These are phyloP conservation scores for Callipepla squamata DNA, from an alignment of 2,113 vertebrate species.

Conservation along the genomic window DNA sequence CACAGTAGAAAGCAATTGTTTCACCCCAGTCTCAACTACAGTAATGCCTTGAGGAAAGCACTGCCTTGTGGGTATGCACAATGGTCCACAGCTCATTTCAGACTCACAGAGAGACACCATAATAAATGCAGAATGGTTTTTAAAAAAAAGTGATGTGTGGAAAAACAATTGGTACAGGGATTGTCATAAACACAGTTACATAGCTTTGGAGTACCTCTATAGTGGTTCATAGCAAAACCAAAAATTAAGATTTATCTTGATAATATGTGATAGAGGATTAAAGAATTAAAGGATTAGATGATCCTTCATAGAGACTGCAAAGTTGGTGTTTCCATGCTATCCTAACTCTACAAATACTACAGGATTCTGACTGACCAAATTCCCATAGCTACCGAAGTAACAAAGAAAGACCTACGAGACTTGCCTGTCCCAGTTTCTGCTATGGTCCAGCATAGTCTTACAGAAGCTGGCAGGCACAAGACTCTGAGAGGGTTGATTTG, in stretches of 20 bases:
- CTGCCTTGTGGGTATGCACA: neutral
- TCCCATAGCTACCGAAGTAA: neutral
- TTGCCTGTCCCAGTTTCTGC: neutral
- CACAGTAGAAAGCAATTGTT: neutral
- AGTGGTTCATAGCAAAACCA: neutral
- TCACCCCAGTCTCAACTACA: neutral
- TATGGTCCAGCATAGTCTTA: rapidly evolving
- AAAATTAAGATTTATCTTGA: neutral
- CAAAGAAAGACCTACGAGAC: neutral
- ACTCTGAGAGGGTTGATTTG: neutral
- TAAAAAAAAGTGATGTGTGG: neutral
- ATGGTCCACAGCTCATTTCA: neutral
- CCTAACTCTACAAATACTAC: neutral
- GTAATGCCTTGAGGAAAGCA: neutral
- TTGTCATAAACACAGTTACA: neutral
- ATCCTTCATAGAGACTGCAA: neutral
- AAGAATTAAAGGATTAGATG: neutral
- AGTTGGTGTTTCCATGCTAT: neutral
- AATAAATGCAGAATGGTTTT: neutral
- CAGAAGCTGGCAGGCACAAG: neutral
- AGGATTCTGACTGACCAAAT: neutral
- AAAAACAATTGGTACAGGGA: neutral
- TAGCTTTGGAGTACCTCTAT: neutral
- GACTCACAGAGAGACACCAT: neutral
- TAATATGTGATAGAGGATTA: neutral